These are phyloP conservation scores for Eupithecia dodoneata DNA, from an alignment of 2,888 invertebrate species.

Conservation along the genomic window DNA sequence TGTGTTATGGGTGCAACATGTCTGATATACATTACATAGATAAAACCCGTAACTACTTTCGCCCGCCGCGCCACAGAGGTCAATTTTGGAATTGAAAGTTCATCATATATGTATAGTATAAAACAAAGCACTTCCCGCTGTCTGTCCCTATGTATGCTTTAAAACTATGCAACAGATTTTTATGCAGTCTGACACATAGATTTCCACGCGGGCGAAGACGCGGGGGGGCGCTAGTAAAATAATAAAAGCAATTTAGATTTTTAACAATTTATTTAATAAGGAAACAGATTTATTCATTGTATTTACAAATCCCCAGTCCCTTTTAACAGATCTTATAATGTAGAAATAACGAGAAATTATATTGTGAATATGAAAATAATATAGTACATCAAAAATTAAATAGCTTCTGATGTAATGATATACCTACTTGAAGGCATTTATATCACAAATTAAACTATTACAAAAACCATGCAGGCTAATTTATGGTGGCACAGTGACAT, in stretches of 20 bases:
- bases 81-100: not conserved
- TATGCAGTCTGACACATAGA: too few relatives aligned
- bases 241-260: constrained; percentile 30
- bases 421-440: constrained; percentile 14
- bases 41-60: too few relatives aligned
- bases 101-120: not conserved
- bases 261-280: constrained; percentile 39
- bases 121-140: too few relatives aligned
- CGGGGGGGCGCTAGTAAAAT: not conserved
- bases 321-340: constrained; percentile 52
- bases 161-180: too few relatives aligned
- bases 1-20: too few relatives aligned
- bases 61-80: too few relatives aligned
- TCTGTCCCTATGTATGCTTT: too few relatives aligned
- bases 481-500: not conserved
- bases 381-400: constrained; percentile 35
- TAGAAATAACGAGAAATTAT: constrained; percentile 35
- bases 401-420: constrained; percentile 26
- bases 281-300: constrained; percentile 46
- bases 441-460: constrained; percentile 15
- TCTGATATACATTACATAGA: too few relatives aligned
- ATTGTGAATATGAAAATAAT: constrained; percentile 16
- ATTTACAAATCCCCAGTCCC: constrained; percentile 59
- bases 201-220: too few relatives aligned
- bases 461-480: not conserved